A percentile compares a stretch with the other conserved stretches of the same genome.
These are phyloP conservation scores for Euura lappo DNA, from an alignment of 1,140 invertebrate species.

Conservation along the genomic window DNA sequence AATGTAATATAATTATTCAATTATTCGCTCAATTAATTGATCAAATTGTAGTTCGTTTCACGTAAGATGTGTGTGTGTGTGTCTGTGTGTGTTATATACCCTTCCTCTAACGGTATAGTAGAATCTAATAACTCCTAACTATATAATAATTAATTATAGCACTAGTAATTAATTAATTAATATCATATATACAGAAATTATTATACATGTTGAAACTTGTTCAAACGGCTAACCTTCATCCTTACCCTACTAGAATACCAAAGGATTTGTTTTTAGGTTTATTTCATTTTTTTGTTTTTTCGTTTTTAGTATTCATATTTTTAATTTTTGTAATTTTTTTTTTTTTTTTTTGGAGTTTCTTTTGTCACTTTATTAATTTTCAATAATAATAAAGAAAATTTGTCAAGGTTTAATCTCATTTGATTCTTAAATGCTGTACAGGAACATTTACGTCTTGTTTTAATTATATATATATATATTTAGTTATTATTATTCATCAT, in stretches of 20 bases:
- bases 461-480: slow-evolving; percentile 32
- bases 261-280: neutral
- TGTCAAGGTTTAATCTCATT: slow-evolving; percentile 33
- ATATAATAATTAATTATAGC: slow-evolving; percentile 11
- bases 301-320: neutral
- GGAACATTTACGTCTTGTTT: slow-evolving; percentile 60
- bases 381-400: neutral
- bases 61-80: slow-evolving; percentile 13
- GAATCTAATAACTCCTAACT: slow-evolving; percentile 21
- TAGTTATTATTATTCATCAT: neutral
- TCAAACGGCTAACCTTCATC: slow-evolving; percentile 12
- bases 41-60: slow-evolving; percentile 11
- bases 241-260: neutral
- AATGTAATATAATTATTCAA: neutral
- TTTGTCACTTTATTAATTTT: neutral
- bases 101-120: slow-evolving; percentile 36
- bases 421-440: slow-evolving; percentile 64
- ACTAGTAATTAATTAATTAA: slow-evolving; percentile 14
- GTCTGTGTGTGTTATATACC: slow-evolving; percentile 27
- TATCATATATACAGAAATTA: slow-evolving; percentile 18
- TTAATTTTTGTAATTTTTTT: neutral
- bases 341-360: slow-evolving; percentile 13
- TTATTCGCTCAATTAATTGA: neutral
- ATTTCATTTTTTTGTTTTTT: neutral
- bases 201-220: slow-evolving; percentile 30